Conservation (phyloP, 1,140 invertebrate species). For the Rhyacophila brunnea region DNA sequence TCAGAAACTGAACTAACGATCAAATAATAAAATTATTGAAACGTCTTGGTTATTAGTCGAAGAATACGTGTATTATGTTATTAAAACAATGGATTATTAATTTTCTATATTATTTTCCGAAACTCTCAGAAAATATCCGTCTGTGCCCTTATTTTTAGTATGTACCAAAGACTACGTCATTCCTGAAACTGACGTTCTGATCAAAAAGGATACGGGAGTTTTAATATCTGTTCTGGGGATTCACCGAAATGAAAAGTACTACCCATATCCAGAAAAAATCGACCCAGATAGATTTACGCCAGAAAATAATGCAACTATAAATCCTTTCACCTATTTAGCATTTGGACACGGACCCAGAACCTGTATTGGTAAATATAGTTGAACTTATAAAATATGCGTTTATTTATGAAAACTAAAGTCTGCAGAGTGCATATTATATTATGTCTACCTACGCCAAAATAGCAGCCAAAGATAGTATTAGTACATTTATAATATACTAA, state of each 20-base stretch:
- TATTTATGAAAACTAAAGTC: too few relatives aligned
- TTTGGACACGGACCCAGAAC: constrained; percentile 59
- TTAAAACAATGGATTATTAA: too few relatives aligned
- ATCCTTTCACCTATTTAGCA: constrained; percentile 46
- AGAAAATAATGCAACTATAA: constrained; percentile 40
- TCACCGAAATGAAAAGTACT: constrained; percentile 41
- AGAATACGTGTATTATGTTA: too few relatives aligned
- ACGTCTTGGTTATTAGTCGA: too few relatives aligned
- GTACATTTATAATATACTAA: too few relatives aligned
- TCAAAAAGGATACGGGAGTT: constrained; percentile 51
- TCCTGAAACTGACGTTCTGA: constrained; percentile 47
- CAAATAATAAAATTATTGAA: too few relatives aligned
- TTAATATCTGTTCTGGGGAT: constrained; percentile 51
- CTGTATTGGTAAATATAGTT: constrained; percentile 50
- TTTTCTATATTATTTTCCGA: too few relatives aligned
- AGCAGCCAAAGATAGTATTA: too few relatives aligned
- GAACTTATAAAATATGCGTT: too few relatives aligned
- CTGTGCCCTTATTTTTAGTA: constrained; percentile 34
- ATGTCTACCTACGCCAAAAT: too few relatives aligned
- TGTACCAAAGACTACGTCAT: constrained; percentile 41
- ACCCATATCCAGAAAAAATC: constrained; percentile 46
- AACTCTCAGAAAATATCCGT: constrained; percentile 39
- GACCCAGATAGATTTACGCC: constrained; percentile 46
- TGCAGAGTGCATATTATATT: too few relatives aligned
- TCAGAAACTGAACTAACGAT: too few relatives aligned